Percentiles rank a stretch among this genome's conserved stretches.
These are phyloP conservation scores for Pelobates cultripes DNA, from an alignment of 2,797 vertebrate species.

Conservation along the genomic window DNA sequence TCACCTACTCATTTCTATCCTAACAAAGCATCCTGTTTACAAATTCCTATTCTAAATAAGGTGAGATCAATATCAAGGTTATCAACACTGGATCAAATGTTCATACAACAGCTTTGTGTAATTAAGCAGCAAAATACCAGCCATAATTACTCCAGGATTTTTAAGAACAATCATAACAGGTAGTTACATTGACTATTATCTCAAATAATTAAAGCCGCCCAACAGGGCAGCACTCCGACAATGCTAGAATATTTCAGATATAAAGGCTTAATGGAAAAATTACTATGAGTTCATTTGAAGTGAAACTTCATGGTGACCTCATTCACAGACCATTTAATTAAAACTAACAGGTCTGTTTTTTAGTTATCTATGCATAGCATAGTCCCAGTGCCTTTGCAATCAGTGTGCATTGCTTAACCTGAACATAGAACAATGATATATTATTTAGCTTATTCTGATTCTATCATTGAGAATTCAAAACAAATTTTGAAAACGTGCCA, in stretches of 20 bases:
- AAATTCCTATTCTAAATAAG: too few relatives aligned
- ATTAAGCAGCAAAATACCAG: neutral
- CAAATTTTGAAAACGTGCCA: too few relatives aligned
- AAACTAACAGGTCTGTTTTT: neutral
- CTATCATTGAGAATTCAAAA: too few relatives aligned
- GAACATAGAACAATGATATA: neutral
- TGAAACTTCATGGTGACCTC: neutral
- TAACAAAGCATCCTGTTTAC: too few relatives aligned
- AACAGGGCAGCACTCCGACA: conserved; percentile 22
- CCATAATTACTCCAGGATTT: neutral
- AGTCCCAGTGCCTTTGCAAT: neutral
- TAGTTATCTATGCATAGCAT: neutral
- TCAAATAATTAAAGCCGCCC: conserved; percentile 21
- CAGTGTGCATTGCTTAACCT: neutral
- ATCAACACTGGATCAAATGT: neutral
- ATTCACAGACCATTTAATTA: neutral
- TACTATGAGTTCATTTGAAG: neutral
- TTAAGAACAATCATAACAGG: neutral
- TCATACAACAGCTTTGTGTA: neutral
- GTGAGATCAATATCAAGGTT: neutral
- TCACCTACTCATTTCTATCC: too few relatives aligned
- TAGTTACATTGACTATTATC: conserved; percentile 26
- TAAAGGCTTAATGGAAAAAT: neutral
- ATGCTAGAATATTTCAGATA: neutral
- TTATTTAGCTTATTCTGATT: too few relatives aligned